Base-by-base conservation (phyloP, 2,888 invertebrate species). In the Bombyx huttoni region DNA sequence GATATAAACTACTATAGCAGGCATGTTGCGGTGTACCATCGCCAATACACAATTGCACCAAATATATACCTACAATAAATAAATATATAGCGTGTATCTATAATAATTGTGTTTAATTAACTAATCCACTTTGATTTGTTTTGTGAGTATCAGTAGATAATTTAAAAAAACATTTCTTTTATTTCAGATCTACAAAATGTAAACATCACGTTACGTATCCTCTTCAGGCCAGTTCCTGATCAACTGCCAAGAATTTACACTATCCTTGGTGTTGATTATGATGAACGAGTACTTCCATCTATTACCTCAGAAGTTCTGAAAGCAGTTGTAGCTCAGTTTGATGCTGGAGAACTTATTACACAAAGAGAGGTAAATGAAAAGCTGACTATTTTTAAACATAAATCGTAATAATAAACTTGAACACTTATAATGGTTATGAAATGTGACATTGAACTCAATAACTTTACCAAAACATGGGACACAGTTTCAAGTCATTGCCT, bases 281-380 rank as follows among this genome's bases (percentile, higher is more conserved):
- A 99, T 80, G 99, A 99, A 80, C 91, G 99, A 80, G 99, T 99
- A 45, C 85, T 99, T 57, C 99, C 99, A 7, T 99, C 99, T 2
- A 99, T 99, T 80, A 98, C 98, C 10, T 94, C 97, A 68, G 99
- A 99, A 92, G 99, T 99, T 12, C 84, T 99, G 52, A 99, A 99
- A 86, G 96, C 99, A 52, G 98, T 99, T 50, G 99, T 99, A 40
- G 99, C 99, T 46, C 98, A 99, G 80, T 99, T 98, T 88, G 99
- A 99, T 91, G 99, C 99, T 54, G 96, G 98, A 59, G 99, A 99
- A 89, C 91, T 99, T 66, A 99, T 99, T 73, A 99, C 99, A 54
- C 98, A 99, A 89, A 93, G 99, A 92, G 99, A 99, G 78, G 94
- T 40, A 35, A 35, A 9, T 9, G 12, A 10, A 40, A 8, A 3